A percentile compares a stretch with the other conserved stretches of the same genome.
Conservation (phyloP, 2,888 invertebrate genomes). For the Nomada flava region DNA sequence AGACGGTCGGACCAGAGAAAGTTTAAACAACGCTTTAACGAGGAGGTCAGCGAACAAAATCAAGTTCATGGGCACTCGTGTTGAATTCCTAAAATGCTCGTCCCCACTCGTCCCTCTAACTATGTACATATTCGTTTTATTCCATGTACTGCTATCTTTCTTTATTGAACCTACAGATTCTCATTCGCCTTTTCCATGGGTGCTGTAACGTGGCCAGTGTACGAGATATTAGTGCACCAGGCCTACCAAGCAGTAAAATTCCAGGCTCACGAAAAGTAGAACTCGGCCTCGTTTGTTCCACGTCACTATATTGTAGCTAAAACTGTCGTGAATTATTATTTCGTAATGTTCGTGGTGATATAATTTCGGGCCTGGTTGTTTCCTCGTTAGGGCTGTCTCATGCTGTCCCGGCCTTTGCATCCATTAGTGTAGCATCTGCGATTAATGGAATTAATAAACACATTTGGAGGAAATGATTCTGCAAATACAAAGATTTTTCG, state of each 20-base stretch:
- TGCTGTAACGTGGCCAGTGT: conserved; percentile 6
- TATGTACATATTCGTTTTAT: background rate
- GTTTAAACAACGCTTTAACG: conserved; percentile 44
- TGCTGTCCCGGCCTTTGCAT: background rate
- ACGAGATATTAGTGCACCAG: conserved; percentile 41
- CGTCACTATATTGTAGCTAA: conserved; percentile 46
- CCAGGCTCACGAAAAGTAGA: conserved; percentile 56
- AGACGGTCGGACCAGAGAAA: conserved; percentile 27
- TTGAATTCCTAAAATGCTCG: conserved; percentile 51
- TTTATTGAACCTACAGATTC: background rate
- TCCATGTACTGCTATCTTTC: background rate
- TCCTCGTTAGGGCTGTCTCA: background rate
- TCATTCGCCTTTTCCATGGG: conserved; percentile 23
- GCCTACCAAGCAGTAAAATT: conserved; percentile 39
- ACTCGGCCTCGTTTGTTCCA: conserved; percentile 55
- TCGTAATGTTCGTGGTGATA: conserved; percentile 42
- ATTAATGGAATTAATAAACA: conserved; percentile 22
- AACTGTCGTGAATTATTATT: conserved; percentile 45
- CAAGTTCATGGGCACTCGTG: conserved; percentile 59
- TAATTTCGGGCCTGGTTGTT: conserved; percentile 25
- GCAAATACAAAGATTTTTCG: background rate
- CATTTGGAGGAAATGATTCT: background rate
- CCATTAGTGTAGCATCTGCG: background rate
- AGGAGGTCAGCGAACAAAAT: conserved; percentile 49
- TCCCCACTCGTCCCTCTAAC: background rate